Evolutionary conservation across 1,140 invertebrate species (phyloP).

Genomic region (Bombus picipes): DNA sequence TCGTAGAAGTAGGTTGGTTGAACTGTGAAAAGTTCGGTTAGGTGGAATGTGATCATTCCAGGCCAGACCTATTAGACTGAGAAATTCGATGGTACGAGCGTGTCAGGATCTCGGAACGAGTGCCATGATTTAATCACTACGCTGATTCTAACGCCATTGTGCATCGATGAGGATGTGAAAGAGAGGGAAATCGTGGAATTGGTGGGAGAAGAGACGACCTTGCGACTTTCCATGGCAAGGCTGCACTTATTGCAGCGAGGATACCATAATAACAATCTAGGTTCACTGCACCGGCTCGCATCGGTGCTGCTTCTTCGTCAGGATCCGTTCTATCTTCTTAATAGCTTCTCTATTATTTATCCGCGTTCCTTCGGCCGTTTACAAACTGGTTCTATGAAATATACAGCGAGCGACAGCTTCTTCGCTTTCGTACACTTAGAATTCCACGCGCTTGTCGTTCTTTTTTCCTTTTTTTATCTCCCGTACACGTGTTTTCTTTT

Average conservation of each 20-base stretch:
- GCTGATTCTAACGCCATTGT: slow-evolving; percentile 24
- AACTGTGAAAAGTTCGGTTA: neutral
- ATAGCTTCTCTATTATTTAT: neutral
- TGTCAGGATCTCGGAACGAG: too few species aligned
- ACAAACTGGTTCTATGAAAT: neutral
- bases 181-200: slow-evolving; percentile 44
- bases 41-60: neutral
- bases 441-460: neutral
- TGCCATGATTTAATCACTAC: neutral
- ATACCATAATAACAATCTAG: slow-evolving; percentile 57
- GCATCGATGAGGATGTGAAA: neutral
- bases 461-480: neutral
- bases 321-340: neutral
- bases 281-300: slow-evolving; percentile 60
- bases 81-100: neutral
- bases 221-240: slow-evolving; percentile 70
- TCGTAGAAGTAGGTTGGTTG: neutral
- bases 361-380: neutral
- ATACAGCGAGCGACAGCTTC: neutral
- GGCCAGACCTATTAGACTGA: neutral
- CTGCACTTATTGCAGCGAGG: slow-evolving; percentile 58
- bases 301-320: neutral
- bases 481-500: neutral
- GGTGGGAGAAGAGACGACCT: slow-evolving; percentile 67
- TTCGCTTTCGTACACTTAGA: neutral